Conservation (phyloP, 1,140 invertebrate genomes). For the Drosophila busckii region DNA sequence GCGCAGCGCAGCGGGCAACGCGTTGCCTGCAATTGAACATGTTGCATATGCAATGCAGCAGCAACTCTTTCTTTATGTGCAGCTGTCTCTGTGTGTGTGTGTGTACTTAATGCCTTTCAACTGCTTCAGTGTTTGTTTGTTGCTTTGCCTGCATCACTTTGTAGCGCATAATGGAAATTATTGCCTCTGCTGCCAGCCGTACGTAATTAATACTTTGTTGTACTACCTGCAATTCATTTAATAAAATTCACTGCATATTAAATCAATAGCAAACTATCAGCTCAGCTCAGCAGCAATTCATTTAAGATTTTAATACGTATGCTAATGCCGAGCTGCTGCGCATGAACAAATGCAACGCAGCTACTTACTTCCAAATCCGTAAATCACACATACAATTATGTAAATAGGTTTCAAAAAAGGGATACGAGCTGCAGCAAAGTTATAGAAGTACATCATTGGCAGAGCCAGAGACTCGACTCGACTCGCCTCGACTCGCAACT, state of each 20-base stretch:
- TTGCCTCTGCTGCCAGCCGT: conserved; percentile 44
- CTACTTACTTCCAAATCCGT: conserved; percentile 57
- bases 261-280: no score
- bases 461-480: neutral
- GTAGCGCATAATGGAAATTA: conserved; percentile 69
- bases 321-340: no score
- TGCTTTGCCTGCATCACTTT: conserved; percentile 54
- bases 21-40: conserved; percentile 53
- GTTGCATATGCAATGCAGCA: conserved; percentile 63
- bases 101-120: conserved; percentile 54
- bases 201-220: conserved; percentile 62
- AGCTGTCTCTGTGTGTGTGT: conserved; percentile 12
- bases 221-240: conserved; percentile 35
- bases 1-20: neutral
- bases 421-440: conserved; percentile 50
- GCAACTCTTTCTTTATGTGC: neutral
- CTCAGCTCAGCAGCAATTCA: no score
- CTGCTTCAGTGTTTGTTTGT: conserved; percentile 50
- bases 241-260: no score
- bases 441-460: conserved; percentile 35
- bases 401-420: conserved; percentile 66
- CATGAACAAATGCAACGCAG: conserved; percentile 38
- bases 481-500: conserved; percentile 14
- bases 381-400: conserved; percentile 76
- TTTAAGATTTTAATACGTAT: no score